These are phyloP conservation scores for Drosophila multiciliata DNA, from an alignment of 2,888 invertebrate species.

Conservation along the genomic window DNA sequence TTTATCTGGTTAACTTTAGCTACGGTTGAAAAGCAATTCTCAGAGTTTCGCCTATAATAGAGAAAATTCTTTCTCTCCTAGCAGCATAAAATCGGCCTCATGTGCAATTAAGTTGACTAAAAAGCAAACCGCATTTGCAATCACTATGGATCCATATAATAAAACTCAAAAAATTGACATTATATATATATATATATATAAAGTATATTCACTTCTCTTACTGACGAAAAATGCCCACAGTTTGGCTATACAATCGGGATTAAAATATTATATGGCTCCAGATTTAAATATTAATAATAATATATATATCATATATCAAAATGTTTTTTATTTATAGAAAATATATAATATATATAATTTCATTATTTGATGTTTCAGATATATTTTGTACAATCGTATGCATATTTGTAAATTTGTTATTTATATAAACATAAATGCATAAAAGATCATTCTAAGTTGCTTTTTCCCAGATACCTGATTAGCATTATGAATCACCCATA, in stretches of 20 bases:
- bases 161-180: background rate
- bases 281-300: background rate
- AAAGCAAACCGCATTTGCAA: background rate
- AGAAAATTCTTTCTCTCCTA: background rate
- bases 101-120: background rate
- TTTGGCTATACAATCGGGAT: background rate
- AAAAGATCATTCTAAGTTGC: background rate
- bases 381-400: background rate
- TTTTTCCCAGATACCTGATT: background rate
- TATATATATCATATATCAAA: background rate
- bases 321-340: too few relatives aligned
- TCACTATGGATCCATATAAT: background rate
- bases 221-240: background rate
- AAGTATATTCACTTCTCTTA: background rate
- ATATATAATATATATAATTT: background rate
- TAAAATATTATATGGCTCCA: background rate
- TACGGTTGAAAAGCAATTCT: background rate
- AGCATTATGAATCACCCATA: slow-evolving; percentile 4
- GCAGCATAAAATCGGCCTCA: background rate
- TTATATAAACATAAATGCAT: background rate
- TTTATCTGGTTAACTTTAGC: background rate
- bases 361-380: background rate
- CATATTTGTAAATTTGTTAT: background rate
- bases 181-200: background rate
- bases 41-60: background rate